Evolutionary conservation across 2,797 vertebrate genomes (phyloP), one percentile per base, ranked within the genome.

Genomic region (Lacerta agilis): DNA sequence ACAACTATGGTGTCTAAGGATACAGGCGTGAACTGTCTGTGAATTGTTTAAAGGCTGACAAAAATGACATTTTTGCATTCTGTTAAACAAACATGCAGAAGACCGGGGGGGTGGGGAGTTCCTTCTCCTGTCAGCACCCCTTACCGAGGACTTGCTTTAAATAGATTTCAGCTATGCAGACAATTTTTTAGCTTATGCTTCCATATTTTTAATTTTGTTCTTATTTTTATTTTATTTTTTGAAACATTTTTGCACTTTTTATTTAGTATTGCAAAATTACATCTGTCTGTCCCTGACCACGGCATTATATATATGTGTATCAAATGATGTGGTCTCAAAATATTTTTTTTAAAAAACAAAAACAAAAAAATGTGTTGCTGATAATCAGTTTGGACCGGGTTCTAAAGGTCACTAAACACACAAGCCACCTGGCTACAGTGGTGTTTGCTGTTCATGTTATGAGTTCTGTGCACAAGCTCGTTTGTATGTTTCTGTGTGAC

Each of bases 91-190:
- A 96, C 86, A 0, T 84, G 91, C 95, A 94, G 95, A 97, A 96
- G 94, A 97, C 92, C 75, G 73, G 36, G 5, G 85, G 86, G 75
- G 33, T 82, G 94, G 93, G 94, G 96, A 96, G 96, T 96, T 96
- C 96, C 92, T 96, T 97, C 95, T 96, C 95, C 96, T 96, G 96
- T 96, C 94, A 95, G 96, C 96, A 96, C 91, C 96, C 94, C 95
- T 92, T 95, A 95, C 93, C 93, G 95, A 96, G 97, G 97, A 98
- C 97, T 98, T 95, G 98, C 98, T 98, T 98, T 98, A 98, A 98
- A 97, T 98, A 98, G 98, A 98, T 98, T 98, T 98, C 97, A 98
- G 98, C 98, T 98, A 98, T 98, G 98, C 98, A 98, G 98, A 98
- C 96, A 97, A 96, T 97, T 97, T 97, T 96, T 96, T 98, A 97